These are phyloP conservation scores for Neocrepidodera transversa DNA, from an alignment of 2,888 invertebrate species.

Conservation along the genomic window DNA sequence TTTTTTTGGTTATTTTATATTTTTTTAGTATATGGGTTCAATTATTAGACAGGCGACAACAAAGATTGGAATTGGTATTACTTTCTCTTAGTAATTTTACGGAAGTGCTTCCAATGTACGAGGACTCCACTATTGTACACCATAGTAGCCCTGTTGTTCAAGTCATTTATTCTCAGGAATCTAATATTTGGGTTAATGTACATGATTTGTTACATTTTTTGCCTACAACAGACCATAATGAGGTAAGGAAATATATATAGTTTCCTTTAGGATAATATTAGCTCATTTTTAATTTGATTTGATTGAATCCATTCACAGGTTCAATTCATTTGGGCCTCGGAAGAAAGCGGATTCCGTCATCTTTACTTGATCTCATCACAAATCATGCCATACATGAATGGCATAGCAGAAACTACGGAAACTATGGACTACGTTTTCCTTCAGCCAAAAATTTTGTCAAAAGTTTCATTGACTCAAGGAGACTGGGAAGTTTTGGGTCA, in stretches of 20 bases:
- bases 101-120: constrained; percentile 65
- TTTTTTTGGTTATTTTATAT: neutral
- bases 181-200: constrained; percentile 92
- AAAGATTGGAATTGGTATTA: constrained; percentile 81
- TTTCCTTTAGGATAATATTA: neutral
- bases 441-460: constrained; percentile 71
- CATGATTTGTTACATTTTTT: constrained; percentile 90
- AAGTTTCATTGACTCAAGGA: constrained; percentile 82
- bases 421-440: constrained; percentile 62
- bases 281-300: neutral
- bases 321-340: constrained; percentile 90
- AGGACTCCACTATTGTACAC: constrained; percentile 53
- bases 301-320: constrained; percentile 45
- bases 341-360: constrained; percentile 89
- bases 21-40: constrained; percentile 85
- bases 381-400: constrained; percentile 63
- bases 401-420: constrained; percentile 63
- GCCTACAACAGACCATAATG: constrained; percentile 60
- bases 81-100: constrained; percentile 82
- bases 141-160: constrained; percentile 63
- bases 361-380: constrained; percentile 80
- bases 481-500: constrained; percentile 93
- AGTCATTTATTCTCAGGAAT: constrained; percentile 69
- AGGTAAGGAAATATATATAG: constrained; percentile 37
- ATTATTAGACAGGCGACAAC: constrained; percentile 87